Percentiles rank a stretch among this genome's conserved stretches.
These are phyloP conservation scores for Pavo muticus DNA, from an alignment of 2,113 vertebrate species.

Conservation along the genomic window DNA sequence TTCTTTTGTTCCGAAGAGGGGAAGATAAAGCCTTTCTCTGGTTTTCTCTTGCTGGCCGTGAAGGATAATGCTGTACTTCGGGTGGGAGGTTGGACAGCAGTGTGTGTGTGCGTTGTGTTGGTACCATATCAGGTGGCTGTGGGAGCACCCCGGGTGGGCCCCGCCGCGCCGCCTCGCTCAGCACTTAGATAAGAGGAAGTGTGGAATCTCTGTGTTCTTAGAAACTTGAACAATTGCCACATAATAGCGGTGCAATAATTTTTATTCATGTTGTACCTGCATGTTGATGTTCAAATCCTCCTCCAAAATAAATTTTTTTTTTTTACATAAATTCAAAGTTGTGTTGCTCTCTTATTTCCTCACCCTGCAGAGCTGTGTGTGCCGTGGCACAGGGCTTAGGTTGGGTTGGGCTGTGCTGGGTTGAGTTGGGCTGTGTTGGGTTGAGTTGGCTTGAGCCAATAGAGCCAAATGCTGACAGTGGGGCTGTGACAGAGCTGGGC, in stretches of 20 bases:
- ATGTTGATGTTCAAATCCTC: slow-evolving; percentile 75
- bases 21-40: slow-evolving; percentile 71
- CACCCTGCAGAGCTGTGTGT: background rate
- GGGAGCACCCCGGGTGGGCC: slow-evolving; percentile 56
- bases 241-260: slow-evolving; percentile 80
- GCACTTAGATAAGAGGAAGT: slow-evolving; percentile 70
- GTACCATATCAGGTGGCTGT: slow-evolving; percentile 50
- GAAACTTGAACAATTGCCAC: slow-evolving; percentile 80
- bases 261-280: slow-evolving; percentile 80
- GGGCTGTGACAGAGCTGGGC: background rate
- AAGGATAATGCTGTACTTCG: slow-evolving; percentile 75
- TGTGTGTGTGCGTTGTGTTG: slow-evolving; percentile 73
- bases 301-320: slow-evolving; percentile 71
- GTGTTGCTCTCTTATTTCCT: slow-evolving; percentile 4
- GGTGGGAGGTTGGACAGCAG: slow-evolving; percentile 70
- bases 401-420: too few relatives aligned
- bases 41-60: slow-evolving; percentile 74
- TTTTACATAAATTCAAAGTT: slow-evolving; percentile 40
- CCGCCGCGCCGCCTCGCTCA: slow-evolving; percentile 52
- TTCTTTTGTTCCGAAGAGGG: slow-evolving; percentile 7
- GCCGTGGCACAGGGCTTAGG: too few relatives aligned
- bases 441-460: too few relatives aligned
- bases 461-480: too few relatives aligned
- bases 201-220: slow-evolving; percentile 78
- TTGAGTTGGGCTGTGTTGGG: too few relatives aligned